These are phyloP conservation scores for Heliocidaris erythrogramma DNA, from an alignment of 35 echinoderm and acorn worm species.

Conservation along the genomic window DNA sequence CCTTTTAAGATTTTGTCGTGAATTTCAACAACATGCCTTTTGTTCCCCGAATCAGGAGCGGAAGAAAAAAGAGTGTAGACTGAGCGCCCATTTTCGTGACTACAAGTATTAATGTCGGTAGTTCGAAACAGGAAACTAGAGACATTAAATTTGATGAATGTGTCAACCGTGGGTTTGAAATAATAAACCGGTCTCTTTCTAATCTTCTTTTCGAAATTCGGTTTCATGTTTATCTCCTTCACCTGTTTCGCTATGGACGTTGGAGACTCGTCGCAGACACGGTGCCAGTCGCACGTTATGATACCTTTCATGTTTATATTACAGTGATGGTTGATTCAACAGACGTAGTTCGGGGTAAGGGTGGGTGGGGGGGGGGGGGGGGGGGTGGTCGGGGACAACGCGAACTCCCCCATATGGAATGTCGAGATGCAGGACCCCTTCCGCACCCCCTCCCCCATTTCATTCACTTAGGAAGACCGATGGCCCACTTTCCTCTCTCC, in stretches of 20 bases:
- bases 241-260: neutral
- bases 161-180: neutral
- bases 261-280: neutral
- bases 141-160: constrained; percentile 1
- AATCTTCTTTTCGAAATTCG: neutral
- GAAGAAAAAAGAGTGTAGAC: no score
- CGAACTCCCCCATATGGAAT: no score
- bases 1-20: neutral
- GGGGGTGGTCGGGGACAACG: no score
- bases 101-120: neutral
- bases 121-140: neutral
- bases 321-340: neutral
- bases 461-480: no score
- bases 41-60: neutral
- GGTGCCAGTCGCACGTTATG: no score
- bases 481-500: no score
- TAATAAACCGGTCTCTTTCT: neutral
- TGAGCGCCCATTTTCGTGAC: neutral
- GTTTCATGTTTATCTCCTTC: neutral
- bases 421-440: no score
- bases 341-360: no score
- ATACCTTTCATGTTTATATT: neutral
- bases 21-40: neutral
- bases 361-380: no score
- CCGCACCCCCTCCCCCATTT: no score